Conservation (phyloP, 2,888 invertebrate genomes). For the Aelia acuminata region DNA sequence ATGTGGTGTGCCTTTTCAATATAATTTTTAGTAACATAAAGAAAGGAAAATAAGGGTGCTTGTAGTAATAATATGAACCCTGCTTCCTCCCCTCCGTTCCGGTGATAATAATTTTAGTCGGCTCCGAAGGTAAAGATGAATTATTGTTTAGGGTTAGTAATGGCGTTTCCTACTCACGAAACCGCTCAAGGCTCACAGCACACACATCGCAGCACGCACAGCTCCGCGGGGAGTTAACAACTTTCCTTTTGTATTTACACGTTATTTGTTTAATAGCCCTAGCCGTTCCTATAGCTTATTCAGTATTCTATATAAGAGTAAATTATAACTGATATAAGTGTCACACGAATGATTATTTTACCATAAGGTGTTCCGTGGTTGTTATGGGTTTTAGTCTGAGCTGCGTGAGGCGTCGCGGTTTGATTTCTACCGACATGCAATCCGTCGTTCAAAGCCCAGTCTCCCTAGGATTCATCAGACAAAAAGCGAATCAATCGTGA, state of each 20-base stretch:
- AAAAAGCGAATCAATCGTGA: not conserved
- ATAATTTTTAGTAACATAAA: not conserved
- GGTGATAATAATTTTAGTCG: conserved; percentile 31
- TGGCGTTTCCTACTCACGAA: conserved; percentile 25
- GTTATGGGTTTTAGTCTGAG: not conserved
- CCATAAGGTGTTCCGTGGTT: not conserved
- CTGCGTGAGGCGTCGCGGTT: not conserved
- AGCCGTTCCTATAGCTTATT: not conserved
- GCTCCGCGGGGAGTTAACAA: not conserved
- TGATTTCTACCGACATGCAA: not conserved
- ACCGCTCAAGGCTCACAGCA: too few species aligned
- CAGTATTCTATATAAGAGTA: not conserved
- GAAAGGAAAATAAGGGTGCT: not conserved
- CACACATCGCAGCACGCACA: conserved; percentile 16
- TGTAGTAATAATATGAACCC: not conserved
- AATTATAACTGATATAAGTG: not conserved
- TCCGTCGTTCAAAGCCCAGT: not conserved
- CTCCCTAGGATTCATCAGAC: not conserved
- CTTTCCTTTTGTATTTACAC: not conserved
- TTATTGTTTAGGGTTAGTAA: conserved; percentile 32
- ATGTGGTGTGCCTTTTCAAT: not conserved
- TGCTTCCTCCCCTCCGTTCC: not conserved
- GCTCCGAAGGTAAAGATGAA: conserved; percentile 8
- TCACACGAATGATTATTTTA: not conserved
- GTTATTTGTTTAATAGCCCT: not conserved